A percentile compares a stretch with the other conserved stretches of the same genome.
Conservation (phyloP, 2,888 invertebrate species). For the Luperina testacea region DNA sequence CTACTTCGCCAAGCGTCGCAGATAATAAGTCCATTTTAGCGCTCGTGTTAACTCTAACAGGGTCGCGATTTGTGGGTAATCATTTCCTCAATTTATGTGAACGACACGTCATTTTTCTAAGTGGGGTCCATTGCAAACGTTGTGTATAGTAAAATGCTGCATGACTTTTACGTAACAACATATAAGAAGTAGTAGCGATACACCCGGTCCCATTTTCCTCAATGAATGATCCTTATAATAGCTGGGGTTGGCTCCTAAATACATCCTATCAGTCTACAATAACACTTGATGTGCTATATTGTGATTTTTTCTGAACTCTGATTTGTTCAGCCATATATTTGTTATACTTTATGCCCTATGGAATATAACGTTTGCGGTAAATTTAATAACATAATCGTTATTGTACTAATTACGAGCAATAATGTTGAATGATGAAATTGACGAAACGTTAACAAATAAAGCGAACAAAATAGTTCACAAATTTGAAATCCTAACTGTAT, state of each 20-base stretch:
- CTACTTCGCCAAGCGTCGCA: constrained; percentile 43
- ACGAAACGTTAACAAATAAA: neutral
- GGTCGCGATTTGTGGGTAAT: constrained; percentile 47
- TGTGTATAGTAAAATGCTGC: constrained; percentile 4
- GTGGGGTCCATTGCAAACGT: neutral
- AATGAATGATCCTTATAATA: constrained; percentile 10
- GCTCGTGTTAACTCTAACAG: constrained; percentile 45
- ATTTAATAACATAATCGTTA: constrained; percentile 6
- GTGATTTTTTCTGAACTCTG: neutral
- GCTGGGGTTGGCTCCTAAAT: neutral
- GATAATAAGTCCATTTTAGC: constrained; percentile 60
- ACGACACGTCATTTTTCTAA: constrained; percentile 41
- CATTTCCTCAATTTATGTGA: constrained; percentile 46
- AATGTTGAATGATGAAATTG: constrained; percentile 13
- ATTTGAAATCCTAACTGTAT: constrained; percentile 25
- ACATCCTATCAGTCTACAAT: neutral
- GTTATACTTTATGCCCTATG: neutral
- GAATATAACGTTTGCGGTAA: neutral
- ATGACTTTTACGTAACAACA: neutral
- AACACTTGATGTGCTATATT: neutral
- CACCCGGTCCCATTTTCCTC: neutral
- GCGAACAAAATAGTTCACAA: constrained; percentile 24
- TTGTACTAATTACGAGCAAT: constrained; percentile 4
- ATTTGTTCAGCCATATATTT: constrained; percentile 19
- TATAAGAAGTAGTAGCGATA: neutral